Evolutionary conservation across 2,113 vertebrate genomes (phyloP), one percentile per base, ranked within the genome.

Genomic region (Apodemus speciosus): DNA sequence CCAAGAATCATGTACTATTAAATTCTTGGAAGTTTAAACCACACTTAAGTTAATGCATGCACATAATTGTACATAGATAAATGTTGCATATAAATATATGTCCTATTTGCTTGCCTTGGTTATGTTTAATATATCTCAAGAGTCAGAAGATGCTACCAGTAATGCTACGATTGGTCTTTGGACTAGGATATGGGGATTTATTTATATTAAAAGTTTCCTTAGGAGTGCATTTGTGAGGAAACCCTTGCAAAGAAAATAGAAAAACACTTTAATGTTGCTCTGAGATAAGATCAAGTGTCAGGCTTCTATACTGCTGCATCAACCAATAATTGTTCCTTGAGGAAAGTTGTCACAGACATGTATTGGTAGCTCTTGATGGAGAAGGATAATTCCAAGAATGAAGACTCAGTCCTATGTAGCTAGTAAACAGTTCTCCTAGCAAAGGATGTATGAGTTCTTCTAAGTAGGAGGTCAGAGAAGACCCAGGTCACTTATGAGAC

Each of bases 101-200:
- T 96, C 95, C 87, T 96, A 4, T 94, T 97, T 97, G 92, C 66
- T 97, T 97, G 92, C 43, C 95, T 81, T 96, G 90, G 89, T 95
- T 96, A 40, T 66, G 20, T 69, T 27, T 32, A 72, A 46, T 72
- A 23, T 83, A 10, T 51, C 30, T 75, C 16, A 88, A 25, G 38
- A 90, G 40, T 85, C 16, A 66, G 68, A 60, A 77, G 53, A 46
- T 84, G 38, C 4, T 92, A 18, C 72, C 27, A 56, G 9, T 38
- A 43, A 85, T 73, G 43, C 6, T 38, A 7, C 75, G 35, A 46
- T 23, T 51, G 7, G 23, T 86, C 35, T 72, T 51, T 21, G 35
- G 13, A 86, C 35, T 97, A 88, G 96, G 89, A 90, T 75, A 95
- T 88, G 51, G 25, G 81, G 25, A 49, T 60, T 64, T 89, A 76